Base-by-base conservation (phyloP, 2,797 vertebrate genomes). In the Eleutherodactylus coqui region DNA sequence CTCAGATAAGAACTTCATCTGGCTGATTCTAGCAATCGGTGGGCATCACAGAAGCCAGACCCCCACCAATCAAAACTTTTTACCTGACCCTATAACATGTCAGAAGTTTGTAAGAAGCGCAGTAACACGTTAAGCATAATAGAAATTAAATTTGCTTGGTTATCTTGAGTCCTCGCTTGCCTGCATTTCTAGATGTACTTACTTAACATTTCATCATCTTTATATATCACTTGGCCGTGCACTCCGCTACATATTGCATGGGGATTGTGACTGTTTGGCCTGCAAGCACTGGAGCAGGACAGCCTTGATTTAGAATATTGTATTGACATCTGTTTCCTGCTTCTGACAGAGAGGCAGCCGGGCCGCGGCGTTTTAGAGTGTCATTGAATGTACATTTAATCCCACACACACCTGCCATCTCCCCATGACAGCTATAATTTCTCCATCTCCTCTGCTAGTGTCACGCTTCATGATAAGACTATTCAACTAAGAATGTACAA, bases 341-440 rank as follows among this genome's bases (percentile, higher is more conserved):
- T 60, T 41, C 34, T 78, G 76, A 78, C 76, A 77, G 75, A 38
- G 75, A 38, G 75, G 34, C 75, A 78, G 76, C 76, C 75, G 49
- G 75, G 51, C 75, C 49, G 10, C 75, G 38, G 34, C 36, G 32
- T 77, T 55, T 77, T 55, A 78, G 34, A 58, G 76, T 78, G 21
- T 78, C 34, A 78, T 38, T 58, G 34, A 78, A 58, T 78, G 76
- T 58, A 78, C 76, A 78, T 78, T 60, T 78, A 38, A 78, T 78
- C 51, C 51, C 53, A 78, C 76, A 58, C 76, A 58, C 76, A 58
- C 34, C 76, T 78, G 51, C 24, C 34, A 78, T 78, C 76, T 78
- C 51, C 34, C 76, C 53, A 78, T 60, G 76, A 78, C 43, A 58
- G 53, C 76, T 78, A 41, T 76, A 53, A 76, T 76, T 76, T 76